phyloP scores from a whole-genome alignment of 2,797 vertebrate species.

The Artibeus lituratus region DNA sequence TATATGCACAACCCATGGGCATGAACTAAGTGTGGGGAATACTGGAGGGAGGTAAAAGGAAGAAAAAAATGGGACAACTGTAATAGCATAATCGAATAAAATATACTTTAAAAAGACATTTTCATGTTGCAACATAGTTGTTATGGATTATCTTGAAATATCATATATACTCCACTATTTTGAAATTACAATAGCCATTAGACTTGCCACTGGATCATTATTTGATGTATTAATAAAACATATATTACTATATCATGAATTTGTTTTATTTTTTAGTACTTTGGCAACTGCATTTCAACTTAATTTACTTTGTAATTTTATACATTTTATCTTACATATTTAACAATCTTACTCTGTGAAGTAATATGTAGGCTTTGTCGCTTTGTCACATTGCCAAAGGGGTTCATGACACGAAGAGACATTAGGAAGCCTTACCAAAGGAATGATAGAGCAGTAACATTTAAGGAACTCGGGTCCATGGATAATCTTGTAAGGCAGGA shows the following conservation, averaged over 20 bases:
- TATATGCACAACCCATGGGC: too few relatives aligned
- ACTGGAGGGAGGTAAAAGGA: too few relatives aligned
- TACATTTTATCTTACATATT: background rate
- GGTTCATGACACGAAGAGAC: background rate
- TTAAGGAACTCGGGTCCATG: background rate
- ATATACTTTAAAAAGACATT: background rate
- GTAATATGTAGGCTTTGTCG: background rate
- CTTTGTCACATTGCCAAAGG: background rate
- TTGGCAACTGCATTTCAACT: background rate
- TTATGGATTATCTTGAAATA: background rate
- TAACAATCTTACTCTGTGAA: background rate
- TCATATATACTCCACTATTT: background rate
- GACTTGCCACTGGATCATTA: background rate
- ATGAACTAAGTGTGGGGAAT: too few relatives aligned
- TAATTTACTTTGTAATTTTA: constrained; percentile 8
- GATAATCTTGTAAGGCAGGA: background rate
- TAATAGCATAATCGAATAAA: too few relatives aligned
- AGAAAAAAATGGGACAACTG: too few relatives aligned
- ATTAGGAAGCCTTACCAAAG: background rate
- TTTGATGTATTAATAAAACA: background rate
- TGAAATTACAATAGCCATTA: background rate
- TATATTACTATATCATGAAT: background rate
- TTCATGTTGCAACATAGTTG: background rate
- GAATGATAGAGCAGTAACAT: background rate
- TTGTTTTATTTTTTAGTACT: background rate